phyloP scores from a whole-genome alignment of 1,140 invertebrate genomes.

The Olivierus martensii region DNA sequence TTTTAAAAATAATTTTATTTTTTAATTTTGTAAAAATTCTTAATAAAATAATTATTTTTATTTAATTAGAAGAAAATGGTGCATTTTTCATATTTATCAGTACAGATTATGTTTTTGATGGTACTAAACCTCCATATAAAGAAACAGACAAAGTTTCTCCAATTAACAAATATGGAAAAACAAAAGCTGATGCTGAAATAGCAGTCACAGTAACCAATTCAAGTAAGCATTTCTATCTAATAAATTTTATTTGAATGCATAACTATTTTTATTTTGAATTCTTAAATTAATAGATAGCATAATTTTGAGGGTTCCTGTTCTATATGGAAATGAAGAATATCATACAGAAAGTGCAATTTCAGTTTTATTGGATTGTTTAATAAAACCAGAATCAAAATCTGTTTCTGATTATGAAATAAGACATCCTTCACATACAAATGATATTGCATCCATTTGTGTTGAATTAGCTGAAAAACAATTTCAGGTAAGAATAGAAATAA shows the following conservation, averaged over 20 bases:
- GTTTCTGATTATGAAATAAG: constrained; percentile 36
- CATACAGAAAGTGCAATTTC: constrained; percentile 40
- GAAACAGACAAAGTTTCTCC: constrained; percentile 33
- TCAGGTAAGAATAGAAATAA: too few species aligned
- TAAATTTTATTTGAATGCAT: background rate
- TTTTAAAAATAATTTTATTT: background rate
- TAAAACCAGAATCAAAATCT: constrained; percentile 23
- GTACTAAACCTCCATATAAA: constrained; percentile 36
- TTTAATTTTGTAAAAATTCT: background rate
- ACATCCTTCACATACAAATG: constrained; percentile 35
- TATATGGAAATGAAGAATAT: constrained; percentile 38
- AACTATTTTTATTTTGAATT: background rate
- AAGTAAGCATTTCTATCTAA: constrained; percentile 22
- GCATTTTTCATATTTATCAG: constrained; percentile 40
- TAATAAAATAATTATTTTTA: constrained; percentile 5
- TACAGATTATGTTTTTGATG: constrained; percentile 47
- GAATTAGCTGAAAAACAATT: constrained; percentile 25
- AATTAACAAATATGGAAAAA: constrained; percentile 40
- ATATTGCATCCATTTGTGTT: constrained; percentile 33
- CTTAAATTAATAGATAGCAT: constrained; percentile 23
- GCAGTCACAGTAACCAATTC: constrained; percentile 23
- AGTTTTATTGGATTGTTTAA: constrained; percentile 29
- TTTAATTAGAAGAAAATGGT: constrained; percentile 24
- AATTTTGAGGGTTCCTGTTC: constrained; percentile 37
- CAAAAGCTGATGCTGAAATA: constrained; percentile 39